A percentile compares a stretch with the other conserved stretches of the same genome.
These are phyloP conservation scores for Oscheius onirici DNA, from an alignment of 2,888 invertebrate genomes.

Conservation along the genomic window DNA sequence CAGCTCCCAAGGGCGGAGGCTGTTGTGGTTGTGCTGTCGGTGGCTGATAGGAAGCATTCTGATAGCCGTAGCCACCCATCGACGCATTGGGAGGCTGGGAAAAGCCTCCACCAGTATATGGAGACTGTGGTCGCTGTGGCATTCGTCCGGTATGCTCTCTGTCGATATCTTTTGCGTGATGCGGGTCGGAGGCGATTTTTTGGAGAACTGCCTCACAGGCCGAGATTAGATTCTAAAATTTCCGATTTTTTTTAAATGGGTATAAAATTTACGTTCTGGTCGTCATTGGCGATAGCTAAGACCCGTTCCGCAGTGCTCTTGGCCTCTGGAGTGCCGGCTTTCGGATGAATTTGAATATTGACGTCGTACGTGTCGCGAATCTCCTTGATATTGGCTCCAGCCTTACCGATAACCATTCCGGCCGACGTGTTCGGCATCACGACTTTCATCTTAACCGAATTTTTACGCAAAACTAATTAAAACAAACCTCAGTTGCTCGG, in stretches of 20 bases:
- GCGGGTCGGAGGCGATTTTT: constrained; percentile 96
- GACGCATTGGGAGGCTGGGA: too few relatives aligned
- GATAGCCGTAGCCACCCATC: constrained; percentile 6
- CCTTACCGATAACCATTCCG: constrained; percentile 96
- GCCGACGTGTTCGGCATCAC: constrained; percentile 94
- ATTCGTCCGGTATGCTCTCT: not conserved
- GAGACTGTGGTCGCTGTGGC: not conserved
- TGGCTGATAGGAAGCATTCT: not conserved
- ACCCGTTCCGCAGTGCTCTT: constrained; percentile 85
- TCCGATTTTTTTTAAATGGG: too few relatives aligned
- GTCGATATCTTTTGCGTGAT: constrained; percentile 72
- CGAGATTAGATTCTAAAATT: constrained; percentile 51
- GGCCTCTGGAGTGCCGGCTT: constrained; percentile 82
- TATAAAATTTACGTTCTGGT: constrained; percentile 74
- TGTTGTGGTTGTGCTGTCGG: not conserved
- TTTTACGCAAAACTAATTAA: not conserved
- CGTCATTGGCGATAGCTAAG: constrained; percentile 95
- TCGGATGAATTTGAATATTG: constrained; percentile 82
- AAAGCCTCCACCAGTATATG: not conserved
- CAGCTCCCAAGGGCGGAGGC: not conserved
- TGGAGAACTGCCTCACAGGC: constrained; percentile 93
- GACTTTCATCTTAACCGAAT: constrained; percentile 84
- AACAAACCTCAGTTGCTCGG: constrained; percentile 37
- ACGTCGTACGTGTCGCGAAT: constrained; percentile 62
- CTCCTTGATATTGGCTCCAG: constrained; percentile 88